Conservation (phyloP, 2,888 invertebrate species). For the Stegana nigrithorax region DNA sequence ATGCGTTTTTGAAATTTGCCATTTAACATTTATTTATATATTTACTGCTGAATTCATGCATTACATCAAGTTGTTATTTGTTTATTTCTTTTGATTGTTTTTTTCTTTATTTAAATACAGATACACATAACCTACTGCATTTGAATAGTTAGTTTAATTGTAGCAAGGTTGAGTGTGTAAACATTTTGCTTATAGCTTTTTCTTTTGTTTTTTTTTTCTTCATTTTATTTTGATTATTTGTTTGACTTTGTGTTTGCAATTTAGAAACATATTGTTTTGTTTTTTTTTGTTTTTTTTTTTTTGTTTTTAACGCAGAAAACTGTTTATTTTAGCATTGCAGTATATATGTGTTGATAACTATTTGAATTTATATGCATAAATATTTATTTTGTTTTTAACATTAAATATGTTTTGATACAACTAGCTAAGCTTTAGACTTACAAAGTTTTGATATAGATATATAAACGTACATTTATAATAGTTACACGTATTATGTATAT, state of each 20-base stretch:
- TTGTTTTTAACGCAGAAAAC: neutral
- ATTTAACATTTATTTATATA: slow-evolving; percentile 18
- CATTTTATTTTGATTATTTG: neutral
- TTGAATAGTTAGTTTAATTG: too few species aligned
- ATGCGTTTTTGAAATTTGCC: neutral
- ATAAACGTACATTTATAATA: slow-evolving; percentile 1
- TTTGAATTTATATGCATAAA: slow-evolving; percentile 10
- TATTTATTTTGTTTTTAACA: neutral
- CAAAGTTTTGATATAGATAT: neutral
- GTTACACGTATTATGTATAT: neutral
- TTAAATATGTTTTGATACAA: neutral
- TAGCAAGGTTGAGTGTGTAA: too few species aligned
- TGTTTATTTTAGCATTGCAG: neutral
- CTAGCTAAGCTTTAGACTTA: slow-evolving; percentile 6
- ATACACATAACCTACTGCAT: too few species aligned
- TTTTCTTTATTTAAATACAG: too few species aligned
- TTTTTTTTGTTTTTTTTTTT: neutral
- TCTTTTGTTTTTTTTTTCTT: neutral
- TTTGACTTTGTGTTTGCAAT: neutral
- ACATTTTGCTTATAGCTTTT: neutral
- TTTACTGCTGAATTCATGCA: slow-evolving; percentile 6
- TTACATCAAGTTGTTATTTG: neutral
- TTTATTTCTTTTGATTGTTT: neutral
- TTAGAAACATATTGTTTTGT: neutral
- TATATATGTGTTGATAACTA: slow-evolving; percentile 12